Base-by-base conservation (phyloP, 2,113 vertebrate genomes). In the Sigmodon hispidus region DNA sequence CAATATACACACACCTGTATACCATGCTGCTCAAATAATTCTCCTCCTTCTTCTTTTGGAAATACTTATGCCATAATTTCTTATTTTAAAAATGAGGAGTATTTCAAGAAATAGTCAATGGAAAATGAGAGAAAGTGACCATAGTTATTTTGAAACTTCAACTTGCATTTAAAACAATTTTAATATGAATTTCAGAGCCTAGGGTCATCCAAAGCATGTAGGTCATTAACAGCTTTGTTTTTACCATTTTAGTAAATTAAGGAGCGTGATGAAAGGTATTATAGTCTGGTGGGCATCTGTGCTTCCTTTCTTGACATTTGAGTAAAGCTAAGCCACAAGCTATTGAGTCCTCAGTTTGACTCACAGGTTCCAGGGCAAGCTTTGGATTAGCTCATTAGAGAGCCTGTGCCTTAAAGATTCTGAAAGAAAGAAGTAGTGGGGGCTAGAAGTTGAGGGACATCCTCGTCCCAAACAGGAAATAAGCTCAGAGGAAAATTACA, bases 401-500 rank as follows among this genome's bases (percentile, higher is more conserved):
- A 29, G 5, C 12, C 81, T 83, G 17, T 3, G 19, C 21, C 19
- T 89, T 36, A 69, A 0, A 4, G 40, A 93, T 11, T n/a, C 50
- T 84, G 81, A 85, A 70, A 87, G 89, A 77, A 65, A 80, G 19
- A 72, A 93, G 65, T 72, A 40, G 40, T 89, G 61, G 63, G 21
- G 84, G 45, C 45, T 72, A 67, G 7, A 0, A 84, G 73, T 40
- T 57, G 87, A 94, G 94, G 90, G 48, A 87, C 59, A 63, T 65
- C 76, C 76, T 79, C 31, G 61, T 40, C 19, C 63, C n/a, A 48
- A 92, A 90, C 73, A 95, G 91, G 89, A 97, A 96, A 95, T 50
- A 2, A 45, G 57, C 26, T 83, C 36, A 69, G 87, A 92, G 79
- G 87, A 94, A 94, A 94, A 50, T 96, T 94, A 91, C 5, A 72